phyloP scores from a whole-genome alignment of 2,113 vertebrate genomes.

The Catagonus wagneri region DNA sequence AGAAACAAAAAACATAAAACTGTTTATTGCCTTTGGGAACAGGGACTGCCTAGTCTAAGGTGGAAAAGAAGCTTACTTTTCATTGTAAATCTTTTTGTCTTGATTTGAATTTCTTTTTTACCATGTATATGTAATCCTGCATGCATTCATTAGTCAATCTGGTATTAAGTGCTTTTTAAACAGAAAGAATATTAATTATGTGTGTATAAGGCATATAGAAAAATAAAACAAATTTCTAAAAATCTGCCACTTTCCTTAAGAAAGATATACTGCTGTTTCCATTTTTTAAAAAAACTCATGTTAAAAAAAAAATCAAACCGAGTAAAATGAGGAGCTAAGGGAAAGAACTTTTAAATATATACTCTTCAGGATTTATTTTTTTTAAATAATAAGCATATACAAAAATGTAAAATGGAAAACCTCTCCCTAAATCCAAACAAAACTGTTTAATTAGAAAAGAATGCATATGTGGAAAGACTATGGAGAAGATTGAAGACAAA shows the following conservation, averaged over 20 bases:
- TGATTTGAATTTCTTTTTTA: constrained; percentile 22
- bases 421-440: constrained; percentile 12
- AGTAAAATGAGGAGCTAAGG: background rate
- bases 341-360: constrained; percentile 36
- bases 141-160: background rate
- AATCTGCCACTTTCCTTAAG: background rate
- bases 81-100: constrained; percentile 16
- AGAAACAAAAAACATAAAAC: background rate
- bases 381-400: background rate
- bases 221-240: constrained; percentile 10
- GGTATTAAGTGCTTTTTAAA: constrained; percentile 29
- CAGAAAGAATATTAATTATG: constrained; percentile 3
- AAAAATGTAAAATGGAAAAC: constrained; percentile 41
- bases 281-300: background rate
- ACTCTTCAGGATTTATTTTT: background rate
- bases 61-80: constrained; percentile 13
- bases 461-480: background rate
- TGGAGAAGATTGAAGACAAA: background rate
- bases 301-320: background rate
- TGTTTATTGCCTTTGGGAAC: background rate
- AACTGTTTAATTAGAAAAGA: constrained; percentile 46
- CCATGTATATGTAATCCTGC: background rate
- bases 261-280: constrained; percentile 5
- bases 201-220: background rate
- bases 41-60: background rate